Evolutionary conservation across 2,797 vertebrate species (phyloP).

Genomic region (Melanotaenia trifasciata): DNA sequence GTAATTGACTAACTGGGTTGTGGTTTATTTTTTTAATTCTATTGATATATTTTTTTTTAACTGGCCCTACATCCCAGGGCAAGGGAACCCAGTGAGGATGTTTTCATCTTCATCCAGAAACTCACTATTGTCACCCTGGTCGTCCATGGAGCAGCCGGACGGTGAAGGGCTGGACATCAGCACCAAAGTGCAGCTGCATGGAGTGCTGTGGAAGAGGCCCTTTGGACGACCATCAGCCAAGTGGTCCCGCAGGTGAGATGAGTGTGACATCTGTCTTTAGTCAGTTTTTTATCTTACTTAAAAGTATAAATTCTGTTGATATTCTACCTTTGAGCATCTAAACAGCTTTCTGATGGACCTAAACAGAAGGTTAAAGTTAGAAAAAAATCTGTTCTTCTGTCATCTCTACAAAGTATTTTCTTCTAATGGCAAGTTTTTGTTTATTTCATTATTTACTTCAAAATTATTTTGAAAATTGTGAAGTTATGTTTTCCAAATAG

Average conservation of each 20-base stretch:
- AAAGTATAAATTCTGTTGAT: fast-evolving
- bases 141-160: constrained; percentile 93
- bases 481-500: background rate
- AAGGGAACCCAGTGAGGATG: constrained; percentile 76
- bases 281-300: background rate
- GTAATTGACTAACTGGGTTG: constrained; percentile 56
- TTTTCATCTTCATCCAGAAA: constrained; percentile 89
- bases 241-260: constrained; percentile 92
- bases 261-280: background rate
- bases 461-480: background rate
- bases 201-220: constrained; percentile 96
- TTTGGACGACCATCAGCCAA: constrained; percentile 94
- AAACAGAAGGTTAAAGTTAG: background rate
- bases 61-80: constrained; percentile 38
- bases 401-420: background rate
- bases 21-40: constrained; percentile 43
- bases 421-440: too few relatives aligned
- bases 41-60: constrained; percentile 22
- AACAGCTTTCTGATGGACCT: background rate
- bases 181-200: constrained; percentile 97
- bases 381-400: background rate
- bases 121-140: constrained; percentile 87
- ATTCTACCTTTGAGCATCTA: background rate
- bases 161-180: constrained; percentile 92
- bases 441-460: too few relatives aligned